A percentile compares a stretch with the other conserved stretches of the same genome.
phyloP scores from a whole-genome alignment of 1,140 invertebrate species.

The Heliconius hewitsoni region DNA sequence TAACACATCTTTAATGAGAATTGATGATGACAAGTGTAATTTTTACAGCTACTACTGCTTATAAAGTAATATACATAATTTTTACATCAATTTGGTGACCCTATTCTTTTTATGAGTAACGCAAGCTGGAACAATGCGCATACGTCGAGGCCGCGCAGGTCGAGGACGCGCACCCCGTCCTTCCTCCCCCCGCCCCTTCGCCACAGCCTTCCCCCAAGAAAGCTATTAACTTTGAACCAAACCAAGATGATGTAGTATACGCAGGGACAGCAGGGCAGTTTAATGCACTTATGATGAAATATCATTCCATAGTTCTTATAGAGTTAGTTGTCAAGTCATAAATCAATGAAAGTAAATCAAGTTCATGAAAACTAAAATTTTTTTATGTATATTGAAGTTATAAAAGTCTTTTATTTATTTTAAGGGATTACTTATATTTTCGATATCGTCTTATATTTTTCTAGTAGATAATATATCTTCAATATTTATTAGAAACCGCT shows the following conservation, averaged over 20 bases:
- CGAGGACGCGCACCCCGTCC: conserved; percentile 64
- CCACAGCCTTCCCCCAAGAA: conserved; percentile 29
- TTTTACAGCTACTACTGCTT: not conserved
- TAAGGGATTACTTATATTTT: not conserved
- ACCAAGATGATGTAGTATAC: not conserved
- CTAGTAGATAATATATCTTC: no score
- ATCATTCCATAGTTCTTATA: not conserved
- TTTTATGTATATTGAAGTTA: not conserved
- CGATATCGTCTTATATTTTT: no score
- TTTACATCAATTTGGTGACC: conserved; percentile 27
- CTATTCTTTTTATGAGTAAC: conserved; percentile 43
- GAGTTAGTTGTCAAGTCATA: not conserved
- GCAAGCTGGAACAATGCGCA: conserved; percentile 62
- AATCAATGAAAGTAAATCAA: not conserved
- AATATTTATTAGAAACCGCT: no score
- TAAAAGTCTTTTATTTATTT: not conserved
- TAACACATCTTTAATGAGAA: conserved; percentile 5
- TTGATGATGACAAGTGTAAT: not conserved
- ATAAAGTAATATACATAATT: not conserved
- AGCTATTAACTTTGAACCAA: conserved; percentile 18
- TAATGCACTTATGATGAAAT: not conserved
- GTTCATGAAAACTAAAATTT: not conserved
- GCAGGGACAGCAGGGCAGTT: not conserved
- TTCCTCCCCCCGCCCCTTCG: conserved; percentile 39
- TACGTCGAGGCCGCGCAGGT: conserved; percentile 63